Percentiles rank a stretch among this genome's conserved stretches.
phyloP scores from a whole-genome alignment of 2,888 invertebrate genomes.

The Agrochola lychnidis region DNA sequence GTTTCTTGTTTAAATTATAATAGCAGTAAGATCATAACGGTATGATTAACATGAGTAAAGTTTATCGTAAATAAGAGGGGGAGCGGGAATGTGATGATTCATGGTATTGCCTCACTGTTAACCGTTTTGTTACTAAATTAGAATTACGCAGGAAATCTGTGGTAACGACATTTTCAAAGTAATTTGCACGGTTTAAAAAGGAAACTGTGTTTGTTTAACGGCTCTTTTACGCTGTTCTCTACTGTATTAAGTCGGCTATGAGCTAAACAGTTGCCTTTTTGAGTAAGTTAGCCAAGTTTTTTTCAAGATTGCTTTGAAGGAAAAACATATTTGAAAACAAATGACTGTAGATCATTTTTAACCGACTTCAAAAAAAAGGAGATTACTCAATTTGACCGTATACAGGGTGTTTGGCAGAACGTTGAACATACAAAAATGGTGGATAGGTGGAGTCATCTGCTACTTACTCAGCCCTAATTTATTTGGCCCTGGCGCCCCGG shows the following conservation, averaged over 20 bases:
- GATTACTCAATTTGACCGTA: too few species aligned
- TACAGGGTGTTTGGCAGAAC: too few species aligned
- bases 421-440: too few species aligned
- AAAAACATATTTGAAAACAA: not conserved
- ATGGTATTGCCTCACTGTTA: constrained; percentile 53
- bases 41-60: constrained; percentile 67
- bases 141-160: constrained; percentile 61
- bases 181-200: constrained; percentile 59
- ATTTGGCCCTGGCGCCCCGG: too few species aligned
- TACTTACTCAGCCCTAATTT: too few species aligned
- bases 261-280: constrained; percentile 48
- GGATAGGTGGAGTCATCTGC: too few species aligned
- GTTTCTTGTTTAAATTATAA: constrained; percentile 73
- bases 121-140: constrained; percentile 66
- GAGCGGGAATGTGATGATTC: constrained; percentile 59
- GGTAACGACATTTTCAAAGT: constrained; percentile 60
- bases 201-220: constrained; percentile 43
- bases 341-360: not conserved
- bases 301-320: constrained; percentile 22
- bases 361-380: too few species aligned
- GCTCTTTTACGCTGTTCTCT: constrained; percentile 48
- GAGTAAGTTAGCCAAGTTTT: constrained; percentile 20
- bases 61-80: constrained; percentile 64
- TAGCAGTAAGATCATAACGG: constrained; percentile 70
- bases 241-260: constrained; percentile 44